These are phyloP conservation scores for Germaria angustata DNA, from an alignment of 2,888 invertebrate genomes.

Conservation along the genomic window DNA sequence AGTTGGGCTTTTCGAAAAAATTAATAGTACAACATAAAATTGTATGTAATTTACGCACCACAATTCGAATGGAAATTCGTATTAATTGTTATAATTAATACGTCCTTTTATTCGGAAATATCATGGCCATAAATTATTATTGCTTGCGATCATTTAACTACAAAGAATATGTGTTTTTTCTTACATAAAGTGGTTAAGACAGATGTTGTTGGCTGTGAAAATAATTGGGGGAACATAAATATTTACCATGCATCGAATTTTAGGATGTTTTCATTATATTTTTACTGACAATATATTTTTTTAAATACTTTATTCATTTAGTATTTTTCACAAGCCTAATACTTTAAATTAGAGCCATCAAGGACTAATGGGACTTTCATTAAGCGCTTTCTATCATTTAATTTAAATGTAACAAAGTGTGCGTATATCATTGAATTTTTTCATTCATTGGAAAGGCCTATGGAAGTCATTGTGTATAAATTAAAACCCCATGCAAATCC, in stretches of 20 bases:
- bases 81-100: slow-evolving; percentile 36
- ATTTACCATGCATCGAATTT: too few species aligned
- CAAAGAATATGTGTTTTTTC: neutral
- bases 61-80: neutral
- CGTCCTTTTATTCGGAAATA: slow-evolving; percentile 9
- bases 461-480: too few species aligned
- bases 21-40: neutral
- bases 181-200: slow-evolving; percentile 24
- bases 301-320: too few species aligned
- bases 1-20: neutral
- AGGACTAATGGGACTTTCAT: too few species aligned
- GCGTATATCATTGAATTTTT: too few species aligned
- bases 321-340: too few species aligned
- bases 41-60: neutral
- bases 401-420: too few species aligned
- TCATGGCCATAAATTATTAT: slow-evolving; percentile 47
- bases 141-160: slow-evolving; percentile 35
- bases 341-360: too few species aligned
- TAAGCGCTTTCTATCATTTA: too few species aligned
- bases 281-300: neutral
- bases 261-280: neutral
- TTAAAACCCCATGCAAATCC: too few species aligned
- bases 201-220: slow-evolving; percentile 44
- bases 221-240: neutral
- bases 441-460: too few species aligned